Evolutionary conservation across 2,797 vertebrate genomes (phyloP).

Genomic region (Sebastolobus altivelis): DNA sequence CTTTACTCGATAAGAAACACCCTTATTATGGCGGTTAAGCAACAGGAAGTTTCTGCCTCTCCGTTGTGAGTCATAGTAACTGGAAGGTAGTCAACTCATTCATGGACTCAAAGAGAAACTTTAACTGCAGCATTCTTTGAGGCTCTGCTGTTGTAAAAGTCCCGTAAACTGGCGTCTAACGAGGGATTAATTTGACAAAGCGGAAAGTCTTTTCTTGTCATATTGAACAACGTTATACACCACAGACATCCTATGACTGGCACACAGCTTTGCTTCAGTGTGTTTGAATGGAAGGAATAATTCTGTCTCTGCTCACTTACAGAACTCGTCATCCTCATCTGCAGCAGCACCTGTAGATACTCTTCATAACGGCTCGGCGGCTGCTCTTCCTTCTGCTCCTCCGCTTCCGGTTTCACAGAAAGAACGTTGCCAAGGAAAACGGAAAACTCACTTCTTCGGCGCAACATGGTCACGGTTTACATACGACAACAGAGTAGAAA

Average conservation of each 20-base stretch:
- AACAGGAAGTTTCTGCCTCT: constrained; percentile 55
- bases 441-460: constrained; percentile 78
- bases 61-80: constrained; percentile 66
- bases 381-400: constrained; percentile 46
- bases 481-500: not conserved
- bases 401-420: constrained; percentile 60
- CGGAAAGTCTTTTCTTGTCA: not conserved
- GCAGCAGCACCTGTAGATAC: constrained; percentile 77
- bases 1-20: not conserved
- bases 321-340: constrained; percentile 78
- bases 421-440: constrained; percentile 71
- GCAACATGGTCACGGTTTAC: constrained; percentile 68
- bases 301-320: constrained; percentile 70
- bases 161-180: not conserved
- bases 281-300: not conserved
- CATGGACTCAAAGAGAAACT: constrained; percentile 27
- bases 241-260: not conserved
- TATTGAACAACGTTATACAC: not conserved
- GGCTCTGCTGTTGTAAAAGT: not conserved
- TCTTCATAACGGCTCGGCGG: constrained; percentile 70
- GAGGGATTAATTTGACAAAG: not conserved
- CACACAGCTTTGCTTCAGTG: not conserved
- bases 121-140: not conserved
- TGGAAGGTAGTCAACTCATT: constrained; percentile 54
- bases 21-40: constrained; percentile 14